Evolutionary conservation across 2,888 invertebrate genomes (phyloP).

Genomic region (Cryptosula pallasiana): DNA sequence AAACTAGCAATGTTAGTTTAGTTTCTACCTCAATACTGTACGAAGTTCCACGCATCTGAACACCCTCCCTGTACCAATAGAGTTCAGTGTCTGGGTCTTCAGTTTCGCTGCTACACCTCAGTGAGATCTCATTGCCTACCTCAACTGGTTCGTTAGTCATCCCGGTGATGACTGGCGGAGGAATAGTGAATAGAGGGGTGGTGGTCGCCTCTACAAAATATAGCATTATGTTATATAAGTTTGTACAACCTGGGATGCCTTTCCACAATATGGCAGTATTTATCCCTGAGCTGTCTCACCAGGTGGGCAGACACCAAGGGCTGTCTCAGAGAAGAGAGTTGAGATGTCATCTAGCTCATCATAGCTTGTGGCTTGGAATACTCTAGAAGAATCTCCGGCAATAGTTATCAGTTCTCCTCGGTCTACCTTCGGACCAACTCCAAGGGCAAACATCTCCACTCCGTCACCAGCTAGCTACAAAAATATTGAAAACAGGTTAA

Average conservation of each 20-base stretch:
- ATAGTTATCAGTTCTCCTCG: not conserved
- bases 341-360: slow-evolving; percentile 18
- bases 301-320: not conserved
- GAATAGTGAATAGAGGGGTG: too few relatives aligned
- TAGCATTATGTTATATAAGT: too few relatives aligned
- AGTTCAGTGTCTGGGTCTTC: not conserved
- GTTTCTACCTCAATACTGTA: not conserved
- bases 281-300: not conserved
- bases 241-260: too few relatives aligned
- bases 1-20: too few relatives aligned
- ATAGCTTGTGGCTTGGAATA: slow-evolving; percentile 1
- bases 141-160: slow-evolving; percentile 20
- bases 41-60: not conserved
- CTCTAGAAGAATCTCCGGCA: not conserved
- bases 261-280: too few relatives aligned
- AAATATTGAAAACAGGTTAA: too few relatives aligned
- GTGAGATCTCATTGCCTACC: not conserved
- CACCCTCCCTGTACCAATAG: slow-evolving; percentile 14
- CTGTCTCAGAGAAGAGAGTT: not conserved
- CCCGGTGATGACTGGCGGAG: slow-evolving; percentile 16
- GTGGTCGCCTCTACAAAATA: too few relatives aligned
- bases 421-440: slow-evolving; percentile 12
- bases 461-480: not conserved
- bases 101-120: not conserved
- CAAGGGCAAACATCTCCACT: slow-evolving; percentile 22